A percentile compares a stretch with the other conserved stretches of the same genome.
Evolutionary conservation across 2,797 vertebrate species (phyloP).

Genomic region (Cryptoblepharus egeriae): DNA sequence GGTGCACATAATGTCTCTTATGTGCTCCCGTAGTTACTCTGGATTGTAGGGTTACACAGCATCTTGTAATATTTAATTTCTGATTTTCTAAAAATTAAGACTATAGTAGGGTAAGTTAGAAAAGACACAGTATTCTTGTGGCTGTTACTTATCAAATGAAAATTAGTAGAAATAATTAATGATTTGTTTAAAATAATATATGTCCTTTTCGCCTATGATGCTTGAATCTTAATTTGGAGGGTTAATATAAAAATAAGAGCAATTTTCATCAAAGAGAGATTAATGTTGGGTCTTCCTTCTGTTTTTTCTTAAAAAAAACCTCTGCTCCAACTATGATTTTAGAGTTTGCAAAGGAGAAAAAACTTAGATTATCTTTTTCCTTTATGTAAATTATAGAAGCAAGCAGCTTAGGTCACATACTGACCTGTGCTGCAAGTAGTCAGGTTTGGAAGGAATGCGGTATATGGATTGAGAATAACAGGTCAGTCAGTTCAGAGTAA

Average conservation of each 20-base stretch:
- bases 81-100: background rate
- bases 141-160: background rate
- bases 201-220: background rate
- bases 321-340: background rate
- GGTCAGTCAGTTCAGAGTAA: slow-evolving; percentile 22
- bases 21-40: no score
- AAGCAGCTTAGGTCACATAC: background rate
- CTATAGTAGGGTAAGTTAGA: background rate
- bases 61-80: background rate
- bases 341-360: background rate
- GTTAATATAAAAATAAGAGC: background rate
- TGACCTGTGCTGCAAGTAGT: background rate
- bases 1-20: no score
- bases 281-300: background rate
- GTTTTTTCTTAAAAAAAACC: background rate
- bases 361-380: background rate
- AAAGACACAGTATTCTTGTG: background rate
- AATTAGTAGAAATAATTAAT: background rate
- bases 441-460: background rate
- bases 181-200: background rate
- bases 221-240: background rate
- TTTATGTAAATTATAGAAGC: slow-evolving; percentile 11
- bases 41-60: no score
- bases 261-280: background rate
- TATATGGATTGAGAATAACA: slow-evolving; percentile 21